phyloP scores from a whole-genome alignment of 1,140 invertebrate species.

The Nephotettix cincticeps region DNA sequence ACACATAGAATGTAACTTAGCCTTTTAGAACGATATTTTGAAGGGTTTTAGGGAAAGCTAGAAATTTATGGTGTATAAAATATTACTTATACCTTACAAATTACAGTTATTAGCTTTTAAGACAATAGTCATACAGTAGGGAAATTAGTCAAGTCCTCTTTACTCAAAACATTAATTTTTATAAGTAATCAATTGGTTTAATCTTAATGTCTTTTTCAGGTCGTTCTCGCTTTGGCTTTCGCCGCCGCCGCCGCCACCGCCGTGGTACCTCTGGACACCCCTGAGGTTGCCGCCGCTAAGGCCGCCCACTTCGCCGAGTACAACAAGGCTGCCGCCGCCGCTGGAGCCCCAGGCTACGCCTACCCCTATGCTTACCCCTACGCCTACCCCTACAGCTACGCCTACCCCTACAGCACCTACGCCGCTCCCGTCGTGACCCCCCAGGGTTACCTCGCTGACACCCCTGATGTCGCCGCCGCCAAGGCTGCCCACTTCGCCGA shows the following conservation, averaged over 20 bases:
- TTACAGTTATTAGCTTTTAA: too few species aligned
- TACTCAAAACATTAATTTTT: too few species aligned
- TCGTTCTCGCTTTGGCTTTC: not conserved
- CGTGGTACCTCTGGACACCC: constrained; percentile 54
- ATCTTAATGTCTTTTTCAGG: too few species aligned
- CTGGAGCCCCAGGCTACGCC: constrained; percentile 44
- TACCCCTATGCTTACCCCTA: constrained; percentile 51
- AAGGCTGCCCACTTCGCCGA: constrained; percentile 50
- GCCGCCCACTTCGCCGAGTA: constrained; percentile 57
- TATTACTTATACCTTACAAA: too few species aligned
- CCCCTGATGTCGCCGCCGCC: constrained; percentile 53
- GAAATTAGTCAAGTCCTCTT: too few species aligned
- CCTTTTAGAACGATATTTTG: too few species aligned
- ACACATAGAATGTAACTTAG: too few species aligned
- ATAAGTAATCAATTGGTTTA: too few species aligned
- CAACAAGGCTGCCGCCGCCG: constrained; percentile 46
- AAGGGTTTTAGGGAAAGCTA: too few species aligned
- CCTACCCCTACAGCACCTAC: constrained; percentile 43
- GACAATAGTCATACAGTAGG: too few species aligned
- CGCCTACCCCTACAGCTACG: constrained; percentile 49
- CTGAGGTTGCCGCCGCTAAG: constrained; percentile 59
- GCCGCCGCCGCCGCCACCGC: not conserved
- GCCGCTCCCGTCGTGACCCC: constrained; percentile 33
- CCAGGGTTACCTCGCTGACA: constrained; percentile 51
- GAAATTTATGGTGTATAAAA: too few species aligned